Evolutionary conservation across 2,888 invertebrate species (phyloP), one percentile per base, ranked within the genome.

Genomic region (Automeris io): DNA sequence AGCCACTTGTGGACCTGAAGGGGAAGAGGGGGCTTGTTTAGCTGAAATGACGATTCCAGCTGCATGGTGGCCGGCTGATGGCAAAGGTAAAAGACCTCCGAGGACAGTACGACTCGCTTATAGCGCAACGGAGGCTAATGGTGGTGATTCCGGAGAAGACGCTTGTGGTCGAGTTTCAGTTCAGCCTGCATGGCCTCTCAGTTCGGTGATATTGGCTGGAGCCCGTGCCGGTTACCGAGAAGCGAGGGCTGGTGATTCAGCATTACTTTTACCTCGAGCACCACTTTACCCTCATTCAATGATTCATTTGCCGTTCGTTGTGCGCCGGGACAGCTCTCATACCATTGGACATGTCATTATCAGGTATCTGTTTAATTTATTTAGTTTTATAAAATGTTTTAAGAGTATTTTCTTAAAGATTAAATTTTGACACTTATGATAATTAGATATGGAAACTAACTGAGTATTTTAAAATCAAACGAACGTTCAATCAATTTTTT

Each of bases 1-100:
- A 37, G 93, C 96, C 0, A 94, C 95, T n/a, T 98, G 97, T 78
- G 95, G 95, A 59, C 96, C 97, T 1, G 95, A 95, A 69, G 95
- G 95, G 7, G 94, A 95, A 64, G 96, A 97, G 67, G 95, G 96
- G 1, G 97, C 96, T 1, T 98, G 97, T 68, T 89, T 98, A 37
- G 96, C 96, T 0, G 94, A 95, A 69, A 87, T 96, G 40, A 93
- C 95, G 1, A 90, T 98, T 23, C 98, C 97, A 0, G 92, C 95
- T 6, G 91, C 92, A 37, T 98, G 97, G 97, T 98, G 97, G 97
- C 91, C 94, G 1, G 90, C 89, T 23, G 89, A 90, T 50, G 89
- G 90, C 6, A 85, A 82, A 43, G 87, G 82, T 33, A 88, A 87
- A 49, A 89, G 91, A 33, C 93, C 95, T 11, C 94, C 94, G 34